Evolutionary conservation across 2,797 vertebrate genomes (phyloP), one percentile per base, ranked within the genome.

Genomic region (Masticophis lateralis): DNA sequence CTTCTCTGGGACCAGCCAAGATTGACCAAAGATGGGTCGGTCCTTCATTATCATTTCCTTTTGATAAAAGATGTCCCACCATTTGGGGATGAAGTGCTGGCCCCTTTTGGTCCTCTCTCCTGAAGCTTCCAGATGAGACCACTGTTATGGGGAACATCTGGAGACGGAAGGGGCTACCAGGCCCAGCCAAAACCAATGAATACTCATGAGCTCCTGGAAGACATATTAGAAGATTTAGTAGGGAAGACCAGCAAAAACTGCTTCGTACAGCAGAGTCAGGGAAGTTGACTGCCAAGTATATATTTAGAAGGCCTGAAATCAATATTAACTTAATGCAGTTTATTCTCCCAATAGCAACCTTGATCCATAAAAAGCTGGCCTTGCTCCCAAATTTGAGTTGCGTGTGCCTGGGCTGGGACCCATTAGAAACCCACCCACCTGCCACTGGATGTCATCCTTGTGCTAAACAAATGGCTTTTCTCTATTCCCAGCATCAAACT

Each of bases 371-470:
- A 43, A 66, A 88, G 3, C 53, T 56, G 92, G 57, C 56, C 0
- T 0, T 7, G 2, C 27, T 28, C 69, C 66, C 86, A 53, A 32
- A 13, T 2, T 13, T 27, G 60, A 56, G 91, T 94, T 86, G 74
- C 47, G 92, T 60, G 91, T 25, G 0, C 37, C 16, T 79, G 43
- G 0, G 0, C 16, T 79, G 43, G 0, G 0, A 74, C 92, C 94
- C 92, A 94, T 94, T 94, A 47, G 51, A 32, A 96, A 86, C 93
- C 61, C 94, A 94, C 86, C 95, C 95, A 94, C 79, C 95, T 94
- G 60, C 97, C 97, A 96, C 97, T 96, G 96, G 97, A 96, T 97
- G 97, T 97, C 97, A 97, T 96, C 96, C 95, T 96, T 96, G 97
- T 95, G 95, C 95, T 93, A 96, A 95, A 97, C 92, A 96, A 96